A percentile compares a stretch with the other conserved stretches of the same genome.
These are phyloP conservation scores for Hyppa rectilinea DNA, from an alignment of 2,888 invertebrate species.

Conservation along the genomic window DNA sequence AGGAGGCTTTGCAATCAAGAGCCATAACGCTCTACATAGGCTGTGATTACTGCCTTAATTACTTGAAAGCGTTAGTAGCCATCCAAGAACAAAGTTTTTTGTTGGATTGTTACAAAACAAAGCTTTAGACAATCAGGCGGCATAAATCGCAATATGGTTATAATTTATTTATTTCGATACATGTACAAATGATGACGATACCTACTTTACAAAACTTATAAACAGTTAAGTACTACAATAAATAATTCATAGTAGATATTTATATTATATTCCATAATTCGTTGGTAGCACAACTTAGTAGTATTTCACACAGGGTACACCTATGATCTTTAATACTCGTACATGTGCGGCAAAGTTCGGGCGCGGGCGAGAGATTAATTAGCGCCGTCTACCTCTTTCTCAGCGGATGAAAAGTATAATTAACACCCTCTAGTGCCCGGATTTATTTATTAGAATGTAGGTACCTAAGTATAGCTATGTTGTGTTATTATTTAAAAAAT, in stretches of 20 bases:
- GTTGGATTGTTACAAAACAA: neutral
- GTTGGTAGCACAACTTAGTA: neutral
- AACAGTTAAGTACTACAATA: too few relatives aligned
- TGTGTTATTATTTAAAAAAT: too few relatives aligned
- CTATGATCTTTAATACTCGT: conserved; percentile 43
- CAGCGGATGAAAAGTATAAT: conserved; percentile 38
- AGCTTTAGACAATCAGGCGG: neutral
- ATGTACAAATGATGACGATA: too few relatives aligned
- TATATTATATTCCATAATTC: neutral
- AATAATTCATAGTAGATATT: too few relatives aligned
- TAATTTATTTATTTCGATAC: too few relatives aligned
- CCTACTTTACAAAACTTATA: too few relatives aligned
- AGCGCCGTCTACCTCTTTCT: conserved; percentile 31
- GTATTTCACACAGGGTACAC: conserved; percentile 29
- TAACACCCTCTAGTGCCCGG: conserved; percentile 18
- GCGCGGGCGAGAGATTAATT: conserved; percentile 44
- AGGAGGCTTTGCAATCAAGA: neutral
- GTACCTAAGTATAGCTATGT: neutral
- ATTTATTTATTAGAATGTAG: neutral
- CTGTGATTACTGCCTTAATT: neutral
- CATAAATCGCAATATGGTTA: too few relatives aligned
- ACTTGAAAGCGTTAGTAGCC: neutral
- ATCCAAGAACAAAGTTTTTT: neutral
- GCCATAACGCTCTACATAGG: neutral
- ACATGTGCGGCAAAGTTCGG: conserved; percentile 31